Conservation (phyloP, 2,888 invertebrate genomes). For the Agrochola macilenta region DNA sequence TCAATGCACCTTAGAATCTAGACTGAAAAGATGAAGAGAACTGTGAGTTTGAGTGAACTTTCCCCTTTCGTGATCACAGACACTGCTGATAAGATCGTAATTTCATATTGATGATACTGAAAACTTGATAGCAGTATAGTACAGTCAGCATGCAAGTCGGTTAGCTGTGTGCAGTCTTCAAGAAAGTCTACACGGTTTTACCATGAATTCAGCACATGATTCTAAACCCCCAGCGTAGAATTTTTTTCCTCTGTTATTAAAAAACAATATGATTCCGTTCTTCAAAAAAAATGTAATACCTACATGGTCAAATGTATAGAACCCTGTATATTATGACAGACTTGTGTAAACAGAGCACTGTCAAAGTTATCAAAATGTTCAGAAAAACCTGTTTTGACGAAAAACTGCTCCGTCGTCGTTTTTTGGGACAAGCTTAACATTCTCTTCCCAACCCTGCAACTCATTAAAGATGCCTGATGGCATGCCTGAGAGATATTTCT, state of each 20-base stretch:
- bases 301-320: not conserved
- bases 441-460: not conserved
- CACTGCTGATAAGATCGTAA: not conserved
- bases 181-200: not conserved
- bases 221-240: not conserved
- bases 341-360: not conserved
- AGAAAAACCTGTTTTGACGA: not conserved
- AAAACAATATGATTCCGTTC: too few relatives aligned
- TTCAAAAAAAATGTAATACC: not conserved
- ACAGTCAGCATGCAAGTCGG: not conserved
- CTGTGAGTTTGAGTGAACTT: slow-evolving; percentile 11
- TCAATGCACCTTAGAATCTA: not conserved
- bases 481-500: too few relatives aligned
- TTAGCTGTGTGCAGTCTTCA: too few relatives aligned
- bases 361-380: not conserved
- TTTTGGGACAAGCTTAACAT: not conserved
- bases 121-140: not conserved
- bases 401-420: not conserved
- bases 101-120: not conserved
- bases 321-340: not conserved
- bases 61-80: slow-evolving; percentile 3
- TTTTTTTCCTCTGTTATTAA: not conserved
- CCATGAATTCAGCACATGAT: not conserved
- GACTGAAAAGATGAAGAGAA: not conserved
- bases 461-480: not conserved